Evolutionary conservation across 2,113 vertebrate genomes (phyloP).

Genomic region (Tragelaphus scriptus): DNA sequence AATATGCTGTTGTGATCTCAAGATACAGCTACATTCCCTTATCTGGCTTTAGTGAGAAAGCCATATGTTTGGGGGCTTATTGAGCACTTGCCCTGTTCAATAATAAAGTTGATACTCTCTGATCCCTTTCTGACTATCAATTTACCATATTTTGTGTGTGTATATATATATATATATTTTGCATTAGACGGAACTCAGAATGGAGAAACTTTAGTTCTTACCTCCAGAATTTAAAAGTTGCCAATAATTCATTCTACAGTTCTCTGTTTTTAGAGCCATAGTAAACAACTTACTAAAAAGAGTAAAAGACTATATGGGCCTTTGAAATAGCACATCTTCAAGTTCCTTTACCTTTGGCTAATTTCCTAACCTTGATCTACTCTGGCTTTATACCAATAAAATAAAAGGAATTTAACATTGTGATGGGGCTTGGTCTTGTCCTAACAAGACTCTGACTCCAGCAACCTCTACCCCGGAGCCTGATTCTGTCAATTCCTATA

Average conservation of each 20-base stretch:
- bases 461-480: background rate
- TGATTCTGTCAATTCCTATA: background rate
- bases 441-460: background rate
- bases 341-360: background rate
- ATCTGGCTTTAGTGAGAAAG: background rate
- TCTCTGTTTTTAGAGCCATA: background rate
- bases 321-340: background rate
- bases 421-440: background rate
- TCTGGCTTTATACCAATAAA: background rate
- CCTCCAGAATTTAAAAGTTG: background rate
- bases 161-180: background rate
- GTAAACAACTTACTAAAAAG: background rate
- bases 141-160: background rate
- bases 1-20: background rate
- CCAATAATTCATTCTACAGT: background rate
- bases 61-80: background rate
- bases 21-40: background rate
- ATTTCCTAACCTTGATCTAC: background rate
- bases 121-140: background rate
- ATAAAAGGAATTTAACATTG: background rate
- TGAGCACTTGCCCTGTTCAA: background rate
- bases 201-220: background rate
- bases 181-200: background rate
- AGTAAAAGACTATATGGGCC: background rate
- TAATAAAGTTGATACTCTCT: background rate